Conservation (phyloP, 2,888 invertebrate species). For the Anorthoa munda region DNA sequence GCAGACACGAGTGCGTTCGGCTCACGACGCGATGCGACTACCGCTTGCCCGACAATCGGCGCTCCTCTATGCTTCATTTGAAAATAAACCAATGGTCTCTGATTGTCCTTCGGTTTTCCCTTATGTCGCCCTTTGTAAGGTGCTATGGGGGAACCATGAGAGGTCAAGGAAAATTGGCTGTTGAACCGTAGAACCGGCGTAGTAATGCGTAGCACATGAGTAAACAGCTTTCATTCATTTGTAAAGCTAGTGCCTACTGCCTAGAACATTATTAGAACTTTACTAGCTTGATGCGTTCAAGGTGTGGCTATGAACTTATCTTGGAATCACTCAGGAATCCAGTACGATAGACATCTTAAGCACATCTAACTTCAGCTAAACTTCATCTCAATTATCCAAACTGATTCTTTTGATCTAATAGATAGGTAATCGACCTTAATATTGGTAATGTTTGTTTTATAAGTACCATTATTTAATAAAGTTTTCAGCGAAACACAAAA, state of each 20-base stretch:
- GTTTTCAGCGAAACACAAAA: conserved; percentile 22
- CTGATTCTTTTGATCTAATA: neutral
- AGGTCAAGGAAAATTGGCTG: conserved; percentile 73
- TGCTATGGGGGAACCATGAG: conserved; percentile 62
- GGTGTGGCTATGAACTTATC: conserved; percentile 8
- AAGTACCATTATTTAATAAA: neutral
- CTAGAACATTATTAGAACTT: conserved; percentile 40
- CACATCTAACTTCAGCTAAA: neutral
- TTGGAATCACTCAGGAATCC: neutral
- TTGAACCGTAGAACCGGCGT: conserved; percentile 72
- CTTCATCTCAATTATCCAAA: neutral
- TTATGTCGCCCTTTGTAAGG: conserved; percentile 63
- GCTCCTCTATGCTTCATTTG: conserved; percentile 85
- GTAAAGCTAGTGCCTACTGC: conserved; percentile 63
- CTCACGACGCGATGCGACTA: conserved; percentile 83
- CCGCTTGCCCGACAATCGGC: conserved; percentile 70
- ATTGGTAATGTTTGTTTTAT: neutral
- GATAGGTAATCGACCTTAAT: neutral
- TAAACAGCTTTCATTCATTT: conserved; percentile 80
- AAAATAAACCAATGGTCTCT: conserved; percentile 73
- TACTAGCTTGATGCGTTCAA: conserved; percentile 19
- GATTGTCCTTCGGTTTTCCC: conserved; percentile 69
- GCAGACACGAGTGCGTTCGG: conserved; percentile 78
- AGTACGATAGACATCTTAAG: neutral
- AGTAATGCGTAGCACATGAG: conserved; percentile 76